Base-by-base conservation (phyloP, 2,113 vertebrate genomes). In the Colossoma macropomum region DNA sequence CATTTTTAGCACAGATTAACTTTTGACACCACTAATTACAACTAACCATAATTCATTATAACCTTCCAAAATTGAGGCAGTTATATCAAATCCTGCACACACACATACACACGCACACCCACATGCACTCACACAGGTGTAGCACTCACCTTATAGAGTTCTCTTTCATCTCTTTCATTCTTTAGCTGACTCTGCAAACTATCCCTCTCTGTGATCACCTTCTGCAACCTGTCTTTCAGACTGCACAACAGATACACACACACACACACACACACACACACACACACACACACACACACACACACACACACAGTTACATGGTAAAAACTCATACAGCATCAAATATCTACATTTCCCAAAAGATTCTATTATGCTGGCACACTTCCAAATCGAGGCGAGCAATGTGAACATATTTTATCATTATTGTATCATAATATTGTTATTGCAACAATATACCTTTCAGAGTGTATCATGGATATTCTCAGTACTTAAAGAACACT, bases 111-210 rank as follows among this genome's bases (percentile, higher is more conserved):
- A 11, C n/a, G 79, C 7, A 60, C 7, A 81, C 30, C 16, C 59
- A 28, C 69, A 48, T 12, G 32, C 34, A n/a, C 70, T 41, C 38
- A 23, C 52, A 13, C 30, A 28, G 17, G 10, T 19, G 65, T 12
- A 27, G 12, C 21, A 70, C 80, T 71, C 70, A 93, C 98, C 96
- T 98, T 99, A 87, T 97, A 98, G 66, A 98, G 95, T 78, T 99
- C 97, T 86, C 97, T 94, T 88, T 98, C 98, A 65, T 98, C 98
- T 91, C 95, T 97, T 90, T 98, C 98, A n/a, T 96, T 97, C 93
- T 98, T 99, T 83, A 98, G 88, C 34, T 96, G 96, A 86, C 92
- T 94, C 91, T 99, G 97, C 79, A 99, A 89, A 84, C 92, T 92
- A 83, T 99, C 97, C 87, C 93, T 95, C 89, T 99, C 98, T 82